A percentile compares a stretch with the other conserved stretches of the same genome.
Conservation (phyloP, 2,888 invertebrate genomes). For the Tachina fera region DNA sequence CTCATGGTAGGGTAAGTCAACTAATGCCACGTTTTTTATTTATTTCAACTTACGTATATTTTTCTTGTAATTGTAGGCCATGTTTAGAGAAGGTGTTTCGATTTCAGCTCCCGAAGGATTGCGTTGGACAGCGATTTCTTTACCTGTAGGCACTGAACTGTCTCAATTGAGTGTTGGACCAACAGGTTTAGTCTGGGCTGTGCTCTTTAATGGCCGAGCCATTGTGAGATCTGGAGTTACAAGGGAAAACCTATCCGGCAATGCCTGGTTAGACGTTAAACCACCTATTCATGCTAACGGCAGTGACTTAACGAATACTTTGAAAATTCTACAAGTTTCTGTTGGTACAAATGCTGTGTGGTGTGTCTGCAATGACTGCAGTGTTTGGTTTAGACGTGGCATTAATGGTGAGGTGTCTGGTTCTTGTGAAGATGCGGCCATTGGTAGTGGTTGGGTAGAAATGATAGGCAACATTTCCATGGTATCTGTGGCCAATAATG, state of each 20-base stretch:
- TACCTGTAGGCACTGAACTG: conserved; percentile 91
- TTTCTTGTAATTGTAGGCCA: conserved; percentile 84
- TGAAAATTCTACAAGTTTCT: conserved; percentile 89
- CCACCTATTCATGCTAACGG: conserved; percentile 85
- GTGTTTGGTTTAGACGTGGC: conserved; percentile 93
- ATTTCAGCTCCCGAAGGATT: conserved; percentile 93
- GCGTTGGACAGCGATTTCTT: conserved; percentile 91
- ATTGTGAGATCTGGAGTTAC: conserved; percentile 93
- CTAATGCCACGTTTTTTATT: too few relatives aligned
- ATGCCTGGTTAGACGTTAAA: conserved; percentile 91
- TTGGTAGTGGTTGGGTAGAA: conserved; percentile 94
- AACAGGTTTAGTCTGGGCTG: conserved; percentile 93
- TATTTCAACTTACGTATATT: not conserved
- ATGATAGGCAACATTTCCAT: conserved; percentile 93
- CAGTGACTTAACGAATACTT: conserved; percentile 83
- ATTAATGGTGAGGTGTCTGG: conserved; percentile 88
- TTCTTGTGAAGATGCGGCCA: conserved; percentile 89
- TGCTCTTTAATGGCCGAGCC: conserved; percentile 92
- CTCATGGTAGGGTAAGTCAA: conserved; percentile 89
- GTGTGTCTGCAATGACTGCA: conserved; percentile 91
- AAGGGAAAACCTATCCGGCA: conserved; percentile 86
- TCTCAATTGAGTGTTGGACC: conserved; percentile 93
- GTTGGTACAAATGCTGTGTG: conserved; percentile 91
- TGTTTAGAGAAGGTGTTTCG: conserved; percentile 92
- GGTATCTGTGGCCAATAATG: conserved; percentile 93